These are phyloP conservation scores for Drosophila mimica DNA, from an alignment of 2,888 invertebrate genomes.

Conservation along the genomic window DNA sequence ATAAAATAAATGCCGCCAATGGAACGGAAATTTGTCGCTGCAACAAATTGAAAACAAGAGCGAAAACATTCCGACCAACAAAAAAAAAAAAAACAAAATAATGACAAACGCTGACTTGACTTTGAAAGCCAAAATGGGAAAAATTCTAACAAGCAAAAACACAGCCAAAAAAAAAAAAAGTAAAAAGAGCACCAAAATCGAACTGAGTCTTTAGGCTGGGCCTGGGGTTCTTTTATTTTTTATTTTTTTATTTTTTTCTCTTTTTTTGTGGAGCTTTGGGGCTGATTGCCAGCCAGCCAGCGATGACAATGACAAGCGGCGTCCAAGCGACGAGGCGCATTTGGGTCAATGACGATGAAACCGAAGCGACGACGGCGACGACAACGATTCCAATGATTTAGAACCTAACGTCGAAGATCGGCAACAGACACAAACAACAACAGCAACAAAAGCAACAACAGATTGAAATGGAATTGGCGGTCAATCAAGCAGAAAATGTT, in stretches of 20 bases:
- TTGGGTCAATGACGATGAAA: conserved; percentile 80
- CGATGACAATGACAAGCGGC: conserved; percentile 73
- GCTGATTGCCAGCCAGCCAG: conserved; percentile 22
- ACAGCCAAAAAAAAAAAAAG: not conserved
- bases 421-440: conserved; percentile 29
- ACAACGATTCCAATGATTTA: conserved; percentile 71
- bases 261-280: conserved; percentile 12
- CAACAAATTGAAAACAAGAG: conserved; percentile 70
- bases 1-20: conserved; percentile 61
- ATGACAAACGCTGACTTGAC: conserved; percentile 54
- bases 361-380: conserved; percentile 55
- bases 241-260: not conserved
- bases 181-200: conserved; percentile 14
- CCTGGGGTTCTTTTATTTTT: not conserved
- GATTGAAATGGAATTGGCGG: conserved; percentile 55
- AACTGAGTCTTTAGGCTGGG: conserved; percentile 20
- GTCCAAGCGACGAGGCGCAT: conserved; percentile 74
- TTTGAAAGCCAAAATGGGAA: conserved; percentile 59
- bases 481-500: conserved; percentile 78
- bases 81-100: conserved; percentile 15
- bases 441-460: conserved; percentile 27
- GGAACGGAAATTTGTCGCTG: conserved; percentile 80
- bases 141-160: conserved; percentile 41
- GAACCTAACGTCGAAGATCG: conserved; percentile 61
- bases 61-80: conserved; percentile 14